These are phyloP conservation scores for Triplophysa tibetana DNA, from an alignment of 2,113 vertebrate species.

Conservation along the genomic window DNA sequence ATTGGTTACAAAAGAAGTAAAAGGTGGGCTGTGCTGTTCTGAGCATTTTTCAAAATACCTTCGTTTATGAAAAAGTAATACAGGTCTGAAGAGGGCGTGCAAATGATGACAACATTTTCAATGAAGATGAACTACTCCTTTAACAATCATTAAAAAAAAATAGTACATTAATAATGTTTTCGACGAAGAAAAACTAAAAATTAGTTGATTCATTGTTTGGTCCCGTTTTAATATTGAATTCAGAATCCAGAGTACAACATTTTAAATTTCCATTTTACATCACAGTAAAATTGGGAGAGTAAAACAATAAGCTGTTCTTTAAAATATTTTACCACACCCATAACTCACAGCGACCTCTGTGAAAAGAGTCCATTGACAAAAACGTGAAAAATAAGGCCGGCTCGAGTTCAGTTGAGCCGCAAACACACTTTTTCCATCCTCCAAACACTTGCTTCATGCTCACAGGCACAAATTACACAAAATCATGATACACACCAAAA, in stretches of 20 bases:
- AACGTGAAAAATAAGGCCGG: conserved; percentile 31
- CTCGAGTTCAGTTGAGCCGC: neutral
- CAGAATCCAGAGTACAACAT: conserved; percentile 43
- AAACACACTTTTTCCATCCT: conserved; percentile 4
- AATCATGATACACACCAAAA: neutral
- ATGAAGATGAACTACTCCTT: neutral
- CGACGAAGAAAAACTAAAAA: neutral
- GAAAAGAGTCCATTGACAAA: conserved; percentile 5
- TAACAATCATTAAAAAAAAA: too few relatives aligned
- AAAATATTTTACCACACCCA: neutral
- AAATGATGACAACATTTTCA: too few relatives aligned
- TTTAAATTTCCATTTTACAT: conserved; percentile 36
- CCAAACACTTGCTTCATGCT: neutral
- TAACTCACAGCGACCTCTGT: conserved; percentile 26
- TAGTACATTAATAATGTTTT: too few relatives aligned
- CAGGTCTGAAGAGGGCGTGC: too few relatives aligned
- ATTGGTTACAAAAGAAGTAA: too few relatives aligned
- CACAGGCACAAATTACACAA: conserved; percentile 41
- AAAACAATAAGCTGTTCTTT: conserved; percentile 40
- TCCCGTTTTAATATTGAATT: conserved; percentile 57
- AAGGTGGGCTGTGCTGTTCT: too few relatives aligned
- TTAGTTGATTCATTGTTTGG: conserved; percentile 36
- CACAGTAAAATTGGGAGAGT: conserved; percentile 62
- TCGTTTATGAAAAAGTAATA: too few relatives aligned
- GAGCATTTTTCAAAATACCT: too few relatives aligned